phyloP scores from a whole-genome alignment of 1,140 invertebrate genomes.

The Steinernema khuongi region DNA sequence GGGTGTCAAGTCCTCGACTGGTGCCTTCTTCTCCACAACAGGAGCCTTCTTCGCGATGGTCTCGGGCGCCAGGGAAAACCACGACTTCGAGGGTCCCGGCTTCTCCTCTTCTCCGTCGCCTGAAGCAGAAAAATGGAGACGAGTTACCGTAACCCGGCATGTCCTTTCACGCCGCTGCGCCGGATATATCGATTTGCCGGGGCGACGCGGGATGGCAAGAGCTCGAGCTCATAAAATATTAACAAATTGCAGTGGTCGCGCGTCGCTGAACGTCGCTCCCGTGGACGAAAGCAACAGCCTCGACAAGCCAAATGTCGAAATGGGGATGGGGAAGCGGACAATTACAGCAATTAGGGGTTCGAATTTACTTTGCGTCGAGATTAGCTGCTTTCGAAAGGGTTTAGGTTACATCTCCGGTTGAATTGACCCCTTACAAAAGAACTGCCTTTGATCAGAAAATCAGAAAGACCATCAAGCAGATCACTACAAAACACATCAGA shows the following conservation, averaged over 20 bases:
- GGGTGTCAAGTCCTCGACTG: too few relatives aligned
- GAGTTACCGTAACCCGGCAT: not conserved
- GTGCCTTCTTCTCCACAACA: too few relatives aligned
- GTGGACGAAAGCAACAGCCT: not conserved
- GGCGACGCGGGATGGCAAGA: not conserved
- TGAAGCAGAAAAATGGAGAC: too few relatives aligned
- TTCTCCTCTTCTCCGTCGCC: too few relatives aligned
- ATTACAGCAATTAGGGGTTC: not conserved
- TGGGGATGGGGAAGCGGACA: not conserved
- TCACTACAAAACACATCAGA: too few relatives aligned
- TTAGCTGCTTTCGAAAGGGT: too few relatives aligned
- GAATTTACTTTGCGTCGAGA: not conserved
- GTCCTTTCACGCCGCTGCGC: not conserved
- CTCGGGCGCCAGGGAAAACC: not conserved
- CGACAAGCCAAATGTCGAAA: not conserved
- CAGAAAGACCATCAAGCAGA: too few relatives aligned
- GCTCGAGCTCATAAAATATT: slow-evolving; percentile 15
- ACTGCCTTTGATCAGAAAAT: too few relatives aligned
- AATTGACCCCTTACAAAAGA: too few relatives aligned
- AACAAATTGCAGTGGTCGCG: slow-evolving; percentile 10
- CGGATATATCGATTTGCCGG: slow-evolving; percentile 12
- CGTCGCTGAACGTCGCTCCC: not conserved
- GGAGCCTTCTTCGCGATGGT: not conserved
- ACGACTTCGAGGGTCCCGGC: too few relatives aligned
- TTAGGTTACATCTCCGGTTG: too few relatives aligned